Percentiles rank a stretch among this genome's conserved stretches.
Evolutionary conservation across 2,113 vertebrate species (phyloP).

Genomic region (Theropithecus gelada): DNA sequence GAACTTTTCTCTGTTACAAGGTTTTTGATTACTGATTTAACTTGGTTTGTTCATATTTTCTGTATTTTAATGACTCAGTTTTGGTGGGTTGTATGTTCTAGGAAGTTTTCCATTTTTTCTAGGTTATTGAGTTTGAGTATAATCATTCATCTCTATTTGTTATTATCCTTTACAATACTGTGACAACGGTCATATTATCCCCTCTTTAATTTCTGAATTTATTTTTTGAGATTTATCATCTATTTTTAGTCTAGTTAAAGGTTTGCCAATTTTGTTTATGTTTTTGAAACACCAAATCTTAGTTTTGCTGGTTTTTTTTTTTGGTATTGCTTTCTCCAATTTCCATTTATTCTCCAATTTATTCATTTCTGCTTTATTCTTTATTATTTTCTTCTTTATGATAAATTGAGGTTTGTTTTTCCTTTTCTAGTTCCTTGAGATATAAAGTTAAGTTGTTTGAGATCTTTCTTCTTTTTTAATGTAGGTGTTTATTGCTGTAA

Average conservation of each 20-base stretch:
- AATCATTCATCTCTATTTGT: neutral
- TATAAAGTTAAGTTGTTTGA: neutral
- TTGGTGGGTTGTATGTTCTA: neutral
- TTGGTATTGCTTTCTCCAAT: neutral
- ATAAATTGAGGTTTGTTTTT: neutral
- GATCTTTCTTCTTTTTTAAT: neutral
- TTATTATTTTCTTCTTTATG: neutral
- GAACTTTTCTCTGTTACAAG: neutral
- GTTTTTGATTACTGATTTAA: neutral
- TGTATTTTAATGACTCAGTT: neutral
- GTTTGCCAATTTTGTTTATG: neutral
- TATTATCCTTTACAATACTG: neutral
- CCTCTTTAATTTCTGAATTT: neutral
- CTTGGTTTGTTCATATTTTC: neutral
- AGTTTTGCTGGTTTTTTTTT: neutral
- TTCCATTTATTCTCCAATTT: neutral
- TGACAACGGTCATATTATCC: neutral
- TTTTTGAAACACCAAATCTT: neutral
- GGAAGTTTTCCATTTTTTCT: neutral
- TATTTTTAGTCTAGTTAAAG: neutral
- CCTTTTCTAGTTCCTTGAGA: neutral
- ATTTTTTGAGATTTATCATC: neutral
- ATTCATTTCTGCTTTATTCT: neutral
- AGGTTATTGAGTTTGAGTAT: neutral
- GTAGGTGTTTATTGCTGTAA: neutral